Conservation (phyloP, 2,113 vertebrate genomes). For the Callipepla californica region DNA sequence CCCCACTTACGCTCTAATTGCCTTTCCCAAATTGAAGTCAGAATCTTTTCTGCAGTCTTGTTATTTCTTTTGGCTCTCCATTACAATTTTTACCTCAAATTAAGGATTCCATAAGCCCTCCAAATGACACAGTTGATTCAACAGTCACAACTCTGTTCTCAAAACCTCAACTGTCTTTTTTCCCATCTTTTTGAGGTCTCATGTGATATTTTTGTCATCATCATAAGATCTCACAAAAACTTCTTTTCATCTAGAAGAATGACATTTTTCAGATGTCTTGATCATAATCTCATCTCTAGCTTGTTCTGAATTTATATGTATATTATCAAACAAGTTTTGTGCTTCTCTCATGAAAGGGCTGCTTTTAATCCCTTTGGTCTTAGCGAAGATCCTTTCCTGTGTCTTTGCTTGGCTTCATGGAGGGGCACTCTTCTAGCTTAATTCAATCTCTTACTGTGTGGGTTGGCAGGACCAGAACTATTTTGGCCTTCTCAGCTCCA, state of each 20-base stretch:
- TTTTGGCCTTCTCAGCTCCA: neutral
- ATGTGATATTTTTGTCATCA: neutral
- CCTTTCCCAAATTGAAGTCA: neutral
- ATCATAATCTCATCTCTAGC: neutral
- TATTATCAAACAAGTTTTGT: neutral
- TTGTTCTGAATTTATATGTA: neutral
- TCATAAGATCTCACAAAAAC: neutral
- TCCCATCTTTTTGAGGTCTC: neutral
- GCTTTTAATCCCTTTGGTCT: neutral
- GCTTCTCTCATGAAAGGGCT: neutral
- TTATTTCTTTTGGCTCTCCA: neutral
- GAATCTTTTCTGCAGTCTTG: neutral
- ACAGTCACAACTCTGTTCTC: neutral
- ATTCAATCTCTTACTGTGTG: neutral
- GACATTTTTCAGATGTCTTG: neutral
- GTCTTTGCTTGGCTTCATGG: neutral
- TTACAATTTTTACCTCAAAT: neutral
- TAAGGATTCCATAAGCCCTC: neutral
- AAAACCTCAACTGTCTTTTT: neutral
- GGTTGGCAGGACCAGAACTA: neutral
- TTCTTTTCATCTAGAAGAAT: neutral
- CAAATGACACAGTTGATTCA: neutral
- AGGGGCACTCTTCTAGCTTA: neutral
- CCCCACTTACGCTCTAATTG: neutral
- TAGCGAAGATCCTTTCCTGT: neutral